Conservation (phyloP, 2,888 invertebrate species). For the Microctonus brassicae region DNA sequence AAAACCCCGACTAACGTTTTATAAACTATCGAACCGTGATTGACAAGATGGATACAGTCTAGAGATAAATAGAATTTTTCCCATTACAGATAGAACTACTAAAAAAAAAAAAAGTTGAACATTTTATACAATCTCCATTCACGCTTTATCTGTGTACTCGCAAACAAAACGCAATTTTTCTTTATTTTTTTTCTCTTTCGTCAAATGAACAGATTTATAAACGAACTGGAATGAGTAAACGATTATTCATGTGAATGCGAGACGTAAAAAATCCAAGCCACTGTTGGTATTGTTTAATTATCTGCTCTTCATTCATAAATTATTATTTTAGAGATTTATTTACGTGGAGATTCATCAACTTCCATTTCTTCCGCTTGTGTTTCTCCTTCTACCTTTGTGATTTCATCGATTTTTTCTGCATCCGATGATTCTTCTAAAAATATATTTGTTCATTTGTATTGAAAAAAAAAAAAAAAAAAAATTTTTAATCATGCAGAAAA, state of each 20-base stretch:
- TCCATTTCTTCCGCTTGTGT: conserved; percentile 52
- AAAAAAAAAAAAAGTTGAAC: conserved; percentile 18
- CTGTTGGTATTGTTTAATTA: conserved; percentile 45
- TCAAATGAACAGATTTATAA: conserved; percentile 24
- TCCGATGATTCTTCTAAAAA: background rate
- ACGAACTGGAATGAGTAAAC: conserved; percentile 46
- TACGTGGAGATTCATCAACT: conserved; percentile 53
- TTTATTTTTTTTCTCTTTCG: background rate
- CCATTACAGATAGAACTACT: conserved; percentile 39
- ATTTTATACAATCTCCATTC: background rate
- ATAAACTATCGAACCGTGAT: conserved; percentile 46
- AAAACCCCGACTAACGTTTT: background rate
- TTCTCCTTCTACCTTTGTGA: conserved; percentile 31
- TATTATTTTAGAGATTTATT: conserved; percentile 36
- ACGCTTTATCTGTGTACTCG: background rate
- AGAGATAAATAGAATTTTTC: conserved; percentile 49
- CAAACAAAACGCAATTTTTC: conserved; percentile 18
- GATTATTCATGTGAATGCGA: conserved; percentile 37
- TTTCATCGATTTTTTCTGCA: conserved; percentile 17
- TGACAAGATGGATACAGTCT: conserved; percentile 56
- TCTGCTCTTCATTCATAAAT: conserved; percentile 32
- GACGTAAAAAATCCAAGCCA: conserved; percentile 47
- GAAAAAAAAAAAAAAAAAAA: background rate
- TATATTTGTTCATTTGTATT: background rate
- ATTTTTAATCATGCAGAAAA: background rate